Percentiles rank a stretch among this genome's conserved stretches.
Conservation (phyloP, 1,140 invertebrate species). For the Drosophila varians region DNA sequence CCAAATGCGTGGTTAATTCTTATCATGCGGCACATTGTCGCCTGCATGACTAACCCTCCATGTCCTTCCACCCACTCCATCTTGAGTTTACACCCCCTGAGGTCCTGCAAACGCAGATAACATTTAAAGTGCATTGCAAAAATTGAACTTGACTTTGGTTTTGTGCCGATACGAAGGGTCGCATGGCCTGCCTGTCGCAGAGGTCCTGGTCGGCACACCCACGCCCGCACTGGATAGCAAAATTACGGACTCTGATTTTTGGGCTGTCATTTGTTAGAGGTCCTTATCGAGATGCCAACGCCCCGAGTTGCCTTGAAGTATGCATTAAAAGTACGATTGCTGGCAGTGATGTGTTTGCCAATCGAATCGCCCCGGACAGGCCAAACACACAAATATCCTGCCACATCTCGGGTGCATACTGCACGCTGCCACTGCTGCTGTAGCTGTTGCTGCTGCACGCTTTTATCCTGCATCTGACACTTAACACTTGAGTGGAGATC, state of each 20-base stretch:
- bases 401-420: conserved; percentile 33
- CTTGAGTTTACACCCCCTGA: not conserved
- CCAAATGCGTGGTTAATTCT: conserved; percentile 37
- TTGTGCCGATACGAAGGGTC: conserved; percentile 6
- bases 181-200: conserved; percentile 25
- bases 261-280: conserved; percentile 54
- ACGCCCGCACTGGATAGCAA: conserved; percentile 23
- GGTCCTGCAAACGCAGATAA: conserved; percentile 37
- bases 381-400: conserved; percentile 77
- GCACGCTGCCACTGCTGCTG: conserved; percentile 3
- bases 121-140: conserved; percentile 51
- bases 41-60: conserved; percentile 4
- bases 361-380: conserved; percentile 42
- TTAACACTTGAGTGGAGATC: conserved; percentile 74
- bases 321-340: conserved; percentile 59
- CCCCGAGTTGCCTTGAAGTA: conserved; percentile 53
- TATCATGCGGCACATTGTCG: conserved; percentile 21
- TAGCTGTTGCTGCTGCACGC: conserved; percentile 45
- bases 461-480: conserved; percentile 81
- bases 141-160: conserved; percentile 57
- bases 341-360: conserved; percentile 57
- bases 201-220: conserved; percentile 13
- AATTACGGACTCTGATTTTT: conserved; percentile 42
- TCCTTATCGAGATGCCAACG: conserved; percentile 54
- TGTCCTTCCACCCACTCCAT: not conserved